These are phyloP conservation scores for rabbit (Oryctolagus cuniculus) DNA, from an alignment of 2,113 vertebrate genomes.

Conservation along the genomic window DNA sequence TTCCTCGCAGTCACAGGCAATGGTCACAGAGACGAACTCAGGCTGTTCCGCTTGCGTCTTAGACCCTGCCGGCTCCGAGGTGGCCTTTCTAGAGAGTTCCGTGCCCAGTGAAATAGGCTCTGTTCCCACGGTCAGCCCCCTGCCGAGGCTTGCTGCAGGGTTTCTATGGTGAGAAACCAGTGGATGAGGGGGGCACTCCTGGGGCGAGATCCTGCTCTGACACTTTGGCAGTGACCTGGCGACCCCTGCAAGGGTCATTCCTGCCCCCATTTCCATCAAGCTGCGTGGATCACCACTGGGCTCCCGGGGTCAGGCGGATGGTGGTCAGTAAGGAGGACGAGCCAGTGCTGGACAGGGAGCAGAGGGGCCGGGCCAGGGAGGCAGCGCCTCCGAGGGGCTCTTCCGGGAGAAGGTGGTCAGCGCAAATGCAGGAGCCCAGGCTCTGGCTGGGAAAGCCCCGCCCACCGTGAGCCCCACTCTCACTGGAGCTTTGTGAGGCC, in stretches of 20 bases:
- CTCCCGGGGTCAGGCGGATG: neutral
- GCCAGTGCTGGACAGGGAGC: too few species aligned
- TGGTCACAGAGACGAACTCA: accelerated
- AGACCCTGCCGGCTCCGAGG: neutral
- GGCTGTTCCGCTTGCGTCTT: neutral
- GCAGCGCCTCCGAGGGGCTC: accelerated
- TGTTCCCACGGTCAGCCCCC: conserved; percentile 56
- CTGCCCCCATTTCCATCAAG: accelerated
- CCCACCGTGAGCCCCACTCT: neutral
- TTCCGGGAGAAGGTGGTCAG: accelerated
- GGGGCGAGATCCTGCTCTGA: neutral
- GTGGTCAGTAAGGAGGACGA: neutral
- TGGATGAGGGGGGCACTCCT: conserved; percentile 39
- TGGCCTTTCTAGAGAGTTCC: neutral
- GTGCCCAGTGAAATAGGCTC: conserved; percentile 49
- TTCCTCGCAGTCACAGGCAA: accelerated
- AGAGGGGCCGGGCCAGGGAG: neutral
- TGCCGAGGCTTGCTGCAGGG: neutral
- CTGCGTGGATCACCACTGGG: neutral
- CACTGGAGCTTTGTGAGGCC: accelerated
- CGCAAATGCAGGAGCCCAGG: accelerated
- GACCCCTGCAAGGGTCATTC: neutral
- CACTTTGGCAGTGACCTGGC: conserved; percentile 16
- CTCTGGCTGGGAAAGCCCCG: neutral
- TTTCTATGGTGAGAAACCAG: conserved; percentile 77